Evolutionary conservation across 2,797 vertebrate species (phyloP).

Genomic region (Synanceia verrucosa): DNA sequence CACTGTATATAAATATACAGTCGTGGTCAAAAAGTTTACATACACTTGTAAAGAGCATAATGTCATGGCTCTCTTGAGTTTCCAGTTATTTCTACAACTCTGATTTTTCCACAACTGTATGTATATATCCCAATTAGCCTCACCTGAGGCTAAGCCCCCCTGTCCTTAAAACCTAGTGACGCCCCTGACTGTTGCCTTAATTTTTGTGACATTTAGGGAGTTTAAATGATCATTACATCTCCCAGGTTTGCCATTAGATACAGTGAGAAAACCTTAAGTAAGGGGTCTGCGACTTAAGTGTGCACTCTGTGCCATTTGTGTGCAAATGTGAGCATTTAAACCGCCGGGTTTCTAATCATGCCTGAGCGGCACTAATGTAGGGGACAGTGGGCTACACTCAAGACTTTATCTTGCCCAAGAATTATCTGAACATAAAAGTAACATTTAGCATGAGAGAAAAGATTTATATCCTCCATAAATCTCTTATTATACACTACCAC

Average conservation of each 20-base stretch:
- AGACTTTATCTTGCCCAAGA: slow-evolving; percentile 18
- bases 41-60: too few relatives aligned
- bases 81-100: too few relatives aligned
- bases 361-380: neutral
- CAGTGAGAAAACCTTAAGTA: neutral
- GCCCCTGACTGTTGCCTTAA: neutral
- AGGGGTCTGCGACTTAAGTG: slow-evolving; percentile 10
- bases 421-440: slow-evolving; percentile 26
- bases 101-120: too few relatives aligned
- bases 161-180: too few relatives aligned
- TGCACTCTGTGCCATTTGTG: slow-evolving; percentile 8
- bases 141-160: too few relatives aligned
- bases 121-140: too few relatives aligned
- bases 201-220: slow-evolving; percentile 5
- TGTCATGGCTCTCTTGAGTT: too few relatives aligned
- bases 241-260: slow-evolving; percentile 12
- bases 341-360: slow-evolving; percentile 19
- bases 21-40: too few relatives aligned
- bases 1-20: too few relatives aligned
- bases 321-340: slow-evolving; percentile 15
- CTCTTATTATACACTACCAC: slow-evolving; percentile 16
- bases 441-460: slow-evolving; percentile 17
- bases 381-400: neutral
- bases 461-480: slow-evolving; percentile 23
- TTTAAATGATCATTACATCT: neutral